Conservation (phyloP, 2,888 invertebrate genomes). For the Pinctada fucata region DNA sequence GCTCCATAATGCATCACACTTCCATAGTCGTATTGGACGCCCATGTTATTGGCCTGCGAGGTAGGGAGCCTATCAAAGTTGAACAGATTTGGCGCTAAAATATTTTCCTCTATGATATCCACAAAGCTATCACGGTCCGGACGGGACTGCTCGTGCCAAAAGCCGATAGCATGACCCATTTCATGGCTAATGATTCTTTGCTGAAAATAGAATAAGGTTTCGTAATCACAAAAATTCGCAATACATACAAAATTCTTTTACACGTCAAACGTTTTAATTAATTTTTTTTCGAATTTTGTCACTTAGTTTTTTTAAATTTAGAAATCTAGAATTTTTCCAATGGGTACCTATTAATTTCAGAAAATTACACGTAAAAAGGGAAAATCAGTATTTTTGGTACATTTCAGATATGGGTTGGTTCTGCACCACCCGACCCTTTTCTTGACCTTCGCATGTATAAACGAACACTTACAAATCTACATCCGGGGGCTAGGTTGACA, state of each 20-base stretch:
- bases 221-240: no score
- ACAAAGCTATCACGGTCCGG: slow-evolving; percentile 63
- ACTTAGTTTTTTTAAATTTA: no score
- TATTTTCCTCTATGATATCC: slow-evolving; percentile 38
- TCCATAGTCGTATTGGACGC: slow-evolving; percentile 64
- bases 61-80: slow-evolving; percentile 59
- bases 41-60: slow-evolving; percentile 44
- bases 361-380: no score
- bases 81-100: slow-evolving; percentile 42
- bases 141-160: slow-evolving; percentile 54
- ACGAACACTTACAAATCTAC: slow-evolving; percentile 59
- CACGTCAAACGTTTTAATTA: no score
- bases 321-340: no score
- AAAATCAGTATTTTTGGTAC: no score
- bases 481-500: slow-evolving; percentile 81
- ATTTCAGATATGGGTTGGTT: no score
- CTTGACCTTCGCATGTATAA: no score
- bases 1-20: slow-evolving; percentile 68
- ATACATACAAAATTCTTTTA: no score
- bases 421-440: no score
- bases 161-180: slow-evolving; percentile 57
- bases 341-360: no score
- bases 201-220: slow-evolving; percentile 40
- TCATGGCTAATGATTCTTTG: slow-evolving; percentile 65
- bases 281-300: no score